Evolutionary conservation across 2,113 vertebrate species (phyloP).

Genomic region (Oryzias melastigma): DNA sequence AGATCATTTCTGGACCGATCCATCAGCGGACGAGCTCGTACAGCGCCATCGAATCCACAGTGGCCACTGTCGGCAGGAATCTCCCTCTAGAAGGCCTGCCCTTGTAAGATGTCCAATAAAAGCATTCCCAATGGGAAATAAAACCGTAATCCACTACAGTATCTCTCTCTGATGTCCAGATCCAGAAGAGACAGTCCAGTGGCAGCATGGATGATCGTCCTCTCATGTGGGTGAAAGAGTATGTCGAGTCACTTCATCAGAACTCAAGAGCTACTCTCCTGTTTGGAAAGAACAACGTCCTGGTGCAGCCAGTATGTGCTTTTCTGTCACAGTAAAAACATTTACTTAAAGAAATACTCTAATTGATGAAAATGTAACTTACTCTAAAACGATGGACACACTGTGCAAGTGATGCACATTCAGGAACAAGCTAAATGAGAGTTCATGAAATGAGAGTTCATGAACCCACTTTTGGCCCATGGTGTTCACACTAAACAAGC

Average conservation of each 20-base stretch:
- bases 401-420: no score
- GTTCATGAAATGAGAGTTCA: no score
- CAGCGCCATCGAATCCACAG: conserved; percentile 97
- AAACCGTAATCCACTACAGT: not conserved
- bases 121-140: not conserved
- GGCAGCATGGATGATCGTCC: conserved; percentile 95
- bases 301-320: conserved; percentile 90
- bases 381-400: not conserved
- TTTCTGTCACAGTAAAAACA: not conserved
- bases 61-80: conserved; percentile 91
- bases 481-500: no score
- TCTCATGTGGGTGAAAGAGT: conserved; percentile 90
- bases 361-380: not conserved
- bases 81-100: conserved; percentile 87
- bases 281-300: conserved; percentile 96
- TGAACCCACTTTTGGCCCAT: no score
- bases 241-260: conserved; percentile 95
- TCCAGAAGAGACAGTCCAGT: conserved; percentile 96
- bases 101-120: conserved; percentile 54
- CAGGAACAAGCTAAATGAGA: no score
- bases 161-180: conserved; percentile 68
- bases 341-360: not conserved
- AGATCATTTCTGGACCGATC: conserved; percentile 98
- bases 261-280: conserved; percentile 92
- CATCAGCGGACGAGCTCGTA: conserved; percentile 93